Evolutionary conservation across 1,140 invertebrate genomes (phyloP).

Genomic region (Adelges cooleyi): DNA sequence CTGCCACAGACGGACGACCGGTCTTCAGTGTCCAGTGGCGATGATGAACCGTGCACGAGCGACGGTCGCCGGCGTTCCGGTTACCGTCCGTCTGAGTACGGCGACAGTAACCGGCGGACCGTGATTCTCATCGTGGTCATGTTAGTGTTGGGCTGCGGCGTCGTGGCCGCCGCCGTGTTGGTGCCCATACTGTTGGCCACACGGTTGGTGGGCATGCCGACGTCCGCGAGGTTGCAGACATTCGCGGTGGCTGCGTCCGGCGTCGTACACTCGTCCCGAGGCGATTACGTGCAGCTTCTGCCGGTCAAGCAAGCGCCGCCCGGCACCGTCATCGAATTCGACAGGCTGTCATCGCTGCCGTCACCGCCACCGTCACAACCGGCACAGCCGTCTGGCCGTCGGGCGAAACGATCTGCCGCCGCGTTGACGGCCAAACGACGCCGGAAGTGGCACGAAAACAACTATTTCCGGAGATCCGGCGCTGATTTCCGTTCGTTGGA

Average conservation of each 20-base stretch:
- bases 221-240: slow-evolving; percentile 24
- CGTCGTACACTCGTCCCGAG: slow-evolving; percentile 19
- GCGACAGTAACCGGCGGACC: slow-evolving; percentile 8
- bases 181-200: slow-evolving; percentile 27
- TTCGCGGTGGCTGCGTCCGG: slow-evolving; percentile 29
- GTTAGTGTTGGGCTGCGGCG: slow-evolving; percentile 27
- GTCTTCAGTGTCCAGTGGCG: background rate
- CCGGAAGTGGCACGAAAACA: background rate
- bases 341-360: background rate
- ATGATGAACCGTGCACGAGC: background rate
- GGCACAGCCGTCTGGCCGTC: background rate
- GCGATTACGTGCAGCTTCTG: slow-evolving; percentile 27
- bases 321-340: slow-evolving; percentile 21
- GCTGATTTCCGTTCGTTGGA: background rate
- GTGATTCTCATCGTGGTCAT: slow-evolving; percentile 20
- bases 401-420: background rate
- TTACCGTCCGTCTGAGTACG: background rate
- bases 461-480: background rate
- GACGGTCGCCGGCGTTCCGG: background rate
- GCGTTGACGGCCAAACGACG: background rate
- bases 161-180: slow-evolving; percentile 27
- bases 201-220: slow-evolving; percentile 15
- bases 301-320: slow-evolving; percentile 25
- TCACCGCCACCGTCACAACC: background rate
- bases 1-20: slow-evolving; percentile 18